Evolutionary conservation across 2,888 invertebrate genomes (phyloP).

Genomic region (Pristionchus arcanus): DNA sequence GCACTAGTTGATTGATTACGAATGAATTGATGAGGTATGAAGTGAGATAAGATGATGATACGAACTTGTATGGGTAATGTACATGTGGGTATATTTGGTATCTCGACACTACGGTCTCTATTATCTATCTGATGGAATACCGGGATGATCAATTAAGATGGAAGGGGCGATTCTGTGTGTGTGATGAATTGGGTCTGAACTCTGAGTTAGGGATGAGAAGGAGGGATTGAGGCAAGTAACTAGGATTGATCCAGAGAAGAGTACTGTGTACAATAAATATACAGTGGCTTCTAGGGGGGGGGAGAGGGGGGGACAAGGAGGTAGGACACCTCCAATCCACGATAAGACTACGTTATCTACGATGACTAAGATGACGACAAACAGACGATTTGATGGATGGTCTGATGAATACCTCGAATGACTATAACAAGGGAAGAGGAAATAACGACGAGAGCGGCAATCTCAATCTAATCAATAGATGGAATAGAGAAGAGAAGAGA

Average conservation of each 20-base stretch:
- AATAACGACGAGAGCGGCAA: not conserved
- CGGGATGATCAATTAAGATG: slow-evolving; percentile 36
- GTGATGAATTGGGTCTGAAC: slow-evolving; percentile 36
- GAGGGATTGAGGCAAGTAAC: not conserved
- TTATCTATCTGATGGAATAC: slow-evolving; percentile 11
- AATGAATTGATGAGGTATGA: slow-evolving; percentile 10
- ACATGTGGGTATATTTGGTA: slow-evolving; percentile 43
- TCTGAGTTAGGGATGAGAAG: slow-evolving; percentile 29
- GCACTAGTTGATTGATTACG: slow-evolving; percentile 23
- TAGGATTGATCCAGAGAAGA: slow-evolving; percentile 17
- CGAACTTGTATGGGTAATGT: slow-evolving; percentile 31
- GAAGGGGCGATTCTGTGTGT: not conserved
- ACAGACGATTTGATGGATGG: not conserved
- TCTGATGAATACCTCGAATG: not conserved
- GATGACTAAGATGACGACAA: slow-evolving; percentile 42
- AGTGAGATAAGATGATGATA: slow-evolving; percentile 37
- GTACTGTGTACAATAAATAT: slow-evolving; percentile 51
- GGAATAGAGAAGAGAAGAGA: not conserved
- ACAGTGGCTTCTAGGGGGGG: slow-evolving; percentile 29
- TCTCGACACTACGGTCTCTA: slow-evolving; percentile 48
- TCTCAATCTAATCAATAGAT: not conserved
- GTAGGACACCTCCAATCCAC: not conserved
- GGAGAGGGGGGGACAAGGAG: not conserved
- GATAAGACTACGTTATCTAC: not conserved
- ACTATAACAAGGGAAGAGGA: not conserved